Percentiles rank a stretch among this genome's conserved stretches.
phyloP scores from a whole-genome alignment of 2,113 vertebrate genomes.

The Butorides virescens region DNA sequence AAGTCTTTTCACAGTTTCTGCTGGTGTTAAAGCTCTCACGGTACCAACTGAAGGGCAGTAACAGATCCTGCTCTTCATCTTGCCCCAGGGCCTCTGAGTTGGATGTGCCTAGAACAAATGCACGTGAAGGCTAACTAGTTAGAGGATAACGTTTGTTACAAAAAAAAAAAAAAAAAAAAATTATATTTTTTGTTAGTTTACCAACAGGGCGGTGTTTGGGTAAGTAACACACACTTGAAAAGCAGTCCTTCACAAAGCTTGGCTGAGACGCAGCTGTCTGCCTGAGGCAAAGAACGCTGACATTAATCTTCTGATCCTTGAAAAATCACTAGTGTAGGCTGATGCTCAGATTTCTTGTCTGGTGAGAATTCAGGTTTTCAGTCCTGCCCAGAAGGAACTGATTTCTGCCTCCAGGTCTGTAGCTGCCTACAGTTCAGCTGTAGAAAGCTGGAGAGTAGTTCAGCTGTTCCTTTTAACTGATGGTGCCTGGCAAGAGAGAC shows the following conservation, averaged over 20 bases:
- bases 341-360: background rate
- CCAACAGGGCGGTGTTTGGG: background rate
- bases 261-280: background rate
- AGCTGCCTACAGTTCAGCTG: background rate
- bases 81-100: background rate
- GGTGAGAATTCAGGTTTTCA: background rate
- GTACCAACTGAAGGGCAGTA: conserved; percentile 16
- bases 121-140: background rate
- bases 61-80: background rate
- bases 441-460: background rate
- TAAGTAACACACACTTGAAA: background rate
- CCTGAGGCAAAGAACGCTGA: background rate
- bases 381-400: background rate
- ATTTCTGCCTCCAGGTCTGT: background rate
- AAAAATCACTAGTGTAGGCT: background rate
- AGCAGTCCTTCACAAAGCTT: background rate
- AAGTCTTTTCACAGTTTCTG: conserved; percentile 84
- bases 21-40: conserved; percentile 60
- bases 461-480: background rate
- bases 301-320: background rate
- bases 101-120: background rate
- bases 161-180: too few relatives aligned
- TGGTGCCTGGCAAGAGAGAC: background rate
- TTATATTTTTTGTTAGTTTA: background rate
- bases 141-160: background rate